A percentile compares a stretch with the other conserved stretches of the same genome.
Evolutionary conservation across 2,113 vertebrate species (phyloP).

Genomic region (Caloenas nicobarica): DNA sequence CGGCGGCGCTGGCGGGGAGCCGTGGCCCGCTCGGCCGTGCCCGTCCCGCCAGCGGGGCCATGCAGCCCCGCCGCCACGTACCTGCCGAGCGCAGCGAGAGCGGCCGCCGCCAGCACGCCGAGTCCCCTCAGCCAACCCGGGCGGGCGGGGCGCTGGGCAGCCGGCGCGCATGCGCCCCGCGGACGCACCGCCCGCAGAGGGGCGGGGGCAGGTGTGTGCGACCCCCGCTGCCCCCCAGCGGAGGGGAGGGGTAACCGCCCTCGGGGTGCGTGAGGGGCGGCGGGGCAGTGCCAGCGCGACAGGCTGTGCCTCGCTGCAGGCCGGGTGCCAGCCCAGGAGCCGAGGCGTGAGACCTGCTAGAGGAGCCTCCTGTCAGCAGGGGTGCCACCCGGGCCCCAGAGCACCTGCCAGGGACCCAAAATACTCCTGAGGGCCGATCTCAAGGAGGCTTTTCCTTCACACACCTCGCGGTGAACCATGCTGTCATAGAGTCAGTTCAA

Average conservation of each 20-base stretch:
- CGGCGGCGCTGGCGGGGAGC: neutral
- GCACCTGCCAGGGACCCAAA: rapidly evolving
- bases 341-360: rapidly evolving
- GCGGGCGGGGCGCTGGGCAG: neutral
- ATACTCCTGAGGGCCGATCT: rapidly evolving
- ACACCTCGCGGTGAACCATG: rapidly evolving
- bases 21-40: too few relatives aligned
- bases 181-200: neutral
- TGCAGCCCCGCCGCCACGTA: neutral
- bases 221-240: neutral
- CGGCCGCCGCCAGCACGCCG: neutral
- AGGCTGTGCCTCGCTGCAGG: neutral
- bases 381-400: neutral
- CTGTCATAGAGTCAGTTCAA: rapidly evolving
- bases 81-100: conserved; percentile 8
- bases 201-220: neutral
- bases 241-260: neutral
- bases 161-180: neutral
- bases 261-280: rapidly evolving
- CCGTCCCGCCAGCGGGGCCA: neutral
- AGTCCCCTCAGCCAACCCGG: neutral
- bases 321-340: rapidly evolving
- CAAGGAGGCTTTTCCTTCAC: too few relatives aligned
- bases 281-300: too few relatives aligned
- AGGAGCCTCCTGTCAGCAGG: rapidly evolving